Evolutionary conservation across 2,888 invertebrate genomes (phyloP).

Genomic region (Auanema sp.): DNA sequence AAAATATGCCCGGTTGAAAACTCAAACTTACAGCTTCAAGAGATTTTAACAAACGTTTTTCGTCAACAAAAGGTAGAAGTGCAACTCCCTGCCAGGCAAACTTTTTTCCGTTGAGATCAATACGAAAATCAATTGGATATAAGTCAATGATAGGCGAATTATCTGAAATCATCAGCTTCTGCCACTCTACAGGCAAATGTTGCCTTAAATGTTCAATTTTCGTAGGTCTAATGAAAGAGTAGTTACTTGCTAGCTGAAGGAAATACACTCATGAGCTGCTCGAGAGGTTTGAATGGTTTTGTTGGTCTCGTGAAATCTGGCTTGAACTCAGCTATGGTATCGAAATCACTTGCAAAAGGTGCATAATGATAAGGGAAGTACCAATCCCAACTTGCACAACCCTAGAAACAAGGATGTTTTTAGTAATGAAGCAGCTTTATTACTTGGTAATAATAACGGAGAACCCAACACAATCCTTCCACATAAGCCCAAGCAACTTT

Average conservation of each 20-base stretch:
- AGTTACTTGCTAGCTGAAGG: conserved; percentile 82
- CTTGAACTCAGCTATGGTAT: conserved; percentile 75
- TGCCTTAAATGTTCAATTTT: conserved; percentile 69
- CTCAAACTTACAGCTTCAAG: conserved; percentile 38
- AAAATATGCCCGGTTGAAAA: conserved; percentile 1
- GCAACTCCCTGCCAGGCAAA: conserved; percentile 99
- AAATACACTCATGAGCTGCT: conserved; percentile 99
- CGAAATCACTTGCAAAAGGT: conserved; percentile 97
- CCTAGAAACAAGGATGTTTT: conserved; percentile 66
- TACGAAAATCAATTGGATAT: conserved; percentile 91
- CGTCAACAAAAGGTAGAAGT: conserved; percentile 94
- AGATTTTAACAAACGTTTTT: conserved; percentile 76
- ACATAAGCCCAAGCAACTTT: conserved; percentile 84
- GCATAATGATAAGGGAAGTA: conserved; percentile 99
- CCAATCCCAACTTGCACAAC: conserved; percentile 99
- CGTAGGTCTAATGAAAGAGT: neutral
- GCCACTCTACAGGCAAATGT: conserved; percentile 92
- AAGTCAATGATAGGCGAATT: conserved; percentile 95
- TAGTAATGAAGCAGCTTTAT: neutral
- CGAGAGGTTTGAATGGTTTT: conserved; percentile 91
- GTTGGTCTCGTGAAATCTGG: conserved; percentile 85
- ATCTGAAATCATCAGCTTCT: conserved; percentile 86
- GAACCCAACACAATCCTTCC: conserved; percentile 93
- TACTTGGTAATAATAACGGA: conserved; percentile 91
- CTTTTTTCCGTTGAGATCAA: conserved; percentile 92